A percentile compares a stretch with the other conserved stretches of the same genome.
Evolutionary conservation across 2,113 vertebrate species (phyloP).

Genomic region (Indri indri): DNA sequence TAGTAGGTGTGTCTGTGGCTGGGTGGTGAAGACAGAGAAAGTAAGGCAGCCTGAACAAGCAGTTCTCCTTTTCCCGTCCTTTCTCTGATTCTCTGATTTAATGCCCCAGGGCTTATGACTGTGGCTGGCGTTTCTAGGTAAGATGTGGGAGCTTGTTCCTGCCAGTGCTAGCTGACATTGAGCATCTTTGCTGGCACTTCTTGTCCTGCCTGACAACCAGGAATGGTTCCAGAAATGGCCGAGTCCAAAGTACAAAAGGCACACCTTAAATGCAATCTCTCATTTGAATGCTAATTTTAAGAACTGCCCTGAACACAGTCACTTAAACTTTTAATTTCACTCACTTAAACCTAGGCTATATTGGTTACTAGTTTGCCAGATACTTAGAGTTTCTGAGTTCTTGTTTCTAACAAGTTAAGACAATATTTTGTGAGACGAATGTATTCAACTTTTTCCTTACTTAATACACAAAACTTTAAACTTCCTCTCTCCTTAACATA

Average conservation of each 20-base stretch:
- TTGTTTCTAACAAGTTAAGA: background rate
- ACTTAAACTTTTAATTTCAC: background rate
- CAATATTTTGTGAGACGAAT: background rate
- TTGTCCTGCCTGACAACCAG: background rate
- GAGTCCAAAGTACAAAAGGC: slow-evolving; percentile 27
- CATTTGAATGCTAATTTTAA: background rate
- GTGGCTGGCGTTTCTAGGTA: background rate
- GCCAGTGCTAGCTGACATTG: background rate
- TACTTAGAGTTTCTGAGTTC: background rate
- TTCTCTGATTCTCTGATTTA: background rate
- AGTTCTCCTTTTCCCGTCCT: background rate
- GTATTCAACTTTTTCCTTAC: background rate
- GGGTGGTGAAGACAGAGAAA: background rate
- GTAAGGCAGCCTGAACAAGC: background rate
- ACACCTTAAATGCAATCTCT: background rate
- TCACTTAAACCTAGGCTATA: background rate
- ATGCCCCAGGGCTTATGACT: background rate
- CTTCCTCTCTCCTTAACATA: background rate
- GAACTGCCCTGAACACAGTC: background rate
- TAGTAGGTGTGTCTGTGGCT: slow-evolving; percentile 47
- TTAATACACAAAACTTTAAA: background rate
- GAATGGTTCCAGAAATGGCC: background rate
- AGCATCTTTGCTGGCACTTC: background rate
- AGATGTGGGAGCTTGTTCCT: background rate
- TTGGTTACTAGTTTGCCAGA: background rate